Conservation (phyloP, 2,113 vertebrate species). For the Aspiorhynchus laticeps region DNA sequence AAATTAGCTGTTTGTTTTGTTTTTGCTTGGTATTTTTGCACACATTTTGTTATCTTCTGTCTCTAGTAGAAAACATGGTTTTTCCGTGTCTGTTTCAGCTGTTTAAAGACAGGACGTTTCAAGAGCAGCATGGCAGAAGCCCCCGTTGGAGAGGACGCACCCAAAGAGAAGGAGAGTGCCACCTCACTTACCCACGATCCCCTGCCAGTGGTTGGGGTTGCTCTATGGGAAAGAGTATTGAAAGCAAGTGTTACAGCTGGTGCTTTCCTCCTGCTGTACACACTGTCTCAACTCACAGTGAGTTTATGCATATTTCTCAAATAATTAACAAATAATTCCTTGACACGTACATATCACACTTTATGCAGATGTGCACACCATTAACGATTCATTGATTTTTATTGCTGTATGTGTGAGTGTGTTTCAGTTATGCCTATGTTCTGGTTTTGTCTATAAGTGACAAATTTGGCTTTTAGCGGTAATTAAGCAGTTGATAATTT, state of each 20-base stretch:
- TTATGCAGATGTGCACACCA: neutral
- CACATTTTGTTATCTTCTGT: neutral
- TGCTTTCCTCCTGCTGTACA: constrained; percentile 80
- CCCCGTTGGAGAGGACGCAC: constrained; percentile 53
- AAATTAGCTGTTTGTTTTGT: neutral
- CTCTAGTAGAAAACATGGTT: constrained; percentile 1
- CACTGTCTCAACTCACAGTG: constrained; percentile 89
- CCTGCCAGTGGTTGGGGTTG: constrained; percentile 52
- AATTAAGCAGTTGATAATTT: neutral
- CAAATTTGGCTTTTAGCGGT: neutral
- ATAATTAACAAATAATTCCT: neutral
- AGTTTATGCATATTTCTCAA: constrained; percentile 57
- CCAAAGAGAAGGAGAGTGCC: constrained; percentile 56
- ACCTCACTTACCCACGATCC: constrained; percentile 39
- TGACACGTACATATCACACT: neutral
- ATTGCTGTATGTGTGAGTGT: neutral
- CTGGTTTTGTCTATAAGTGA: constrained; percentile 1
- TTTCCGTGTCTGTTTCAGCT: constrained; percentile 8
- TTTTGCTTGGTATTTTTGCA: neutral
- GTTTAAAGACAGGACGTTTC: constrained; percentile 68
- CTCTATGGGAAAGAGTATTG: constrained; percentile 71
- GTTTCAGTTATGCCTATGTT: neutral
- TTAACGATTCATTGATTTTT: neutral
- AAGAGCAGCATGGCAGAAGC: constrained; percentile 58
- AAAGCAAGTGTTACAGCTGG: constrained; percentile 79